Percentiles rank a stretch among this genome's conserved stretches.
These are phyloP conservation scores for Agelaius tricolor DNA, from an alignment of 2,113 vertebrate species.

Conservation along the genomic window DNA sequence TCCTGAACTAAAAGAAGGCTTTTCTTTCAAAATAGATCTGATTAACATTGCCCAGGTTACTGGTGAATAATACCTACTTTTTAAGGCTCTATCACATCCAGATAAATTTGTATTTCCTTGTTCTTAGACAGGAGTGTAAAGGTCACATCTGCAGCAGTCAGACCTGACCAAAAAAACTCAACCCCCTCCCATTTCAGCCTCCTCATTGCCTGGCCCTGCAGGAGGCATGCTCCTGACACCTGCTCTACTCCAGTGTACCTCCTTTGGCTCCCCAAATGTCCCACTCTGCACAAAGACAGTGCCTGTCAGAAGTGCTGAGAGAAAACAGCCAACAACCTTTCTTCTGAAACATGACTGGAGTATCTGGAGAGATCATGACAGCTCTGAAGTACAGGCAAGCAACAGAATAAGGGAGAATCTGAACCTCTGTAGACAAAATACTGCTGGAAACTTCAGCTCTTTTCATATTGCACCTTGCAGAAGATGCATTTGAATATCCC, in stretches of 20 bases:
- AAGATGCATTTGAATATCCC: background rate
- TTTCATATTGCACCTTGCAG: background rate
- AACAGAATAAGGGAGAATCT: background rate
- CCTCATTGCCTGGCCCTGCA: background rate
- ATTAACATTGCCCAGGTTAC: background rate
- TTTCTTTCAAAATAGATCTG: background rate
- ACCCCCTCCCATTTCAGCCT: background rate
- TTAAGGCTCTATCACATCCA: background rate
- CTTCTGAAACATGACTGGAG: background rate
- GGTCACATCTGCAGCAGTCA: background rate
- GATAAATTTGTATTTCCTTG: background rate
- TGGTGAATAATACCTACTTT: background rate
- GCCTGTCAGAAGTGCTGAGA: background rate
- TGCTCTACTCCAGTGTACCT: background rate
- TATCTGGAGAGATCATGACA: background rate
- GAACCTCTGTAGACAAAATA: background rate
- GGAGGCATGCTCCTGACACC: accelerated
- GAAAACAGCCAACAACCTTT: background rate
- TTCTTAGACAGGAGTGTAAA: background rate
- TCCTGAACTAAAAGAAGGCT: background rate
- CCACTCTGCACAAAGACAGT: background rate
- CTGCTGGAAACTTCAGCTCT: background rate
- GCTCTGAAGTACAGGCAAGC: background rate
- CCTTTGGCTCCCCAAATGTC: background rate
- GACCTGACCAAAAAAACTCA: background rate